Evolutionary conservation across 2,113 vertebrate genomes (phyloP), one percentile per base, ranked within the genome.

Genomic region (Porphyrio hochstetteri): DNA sequence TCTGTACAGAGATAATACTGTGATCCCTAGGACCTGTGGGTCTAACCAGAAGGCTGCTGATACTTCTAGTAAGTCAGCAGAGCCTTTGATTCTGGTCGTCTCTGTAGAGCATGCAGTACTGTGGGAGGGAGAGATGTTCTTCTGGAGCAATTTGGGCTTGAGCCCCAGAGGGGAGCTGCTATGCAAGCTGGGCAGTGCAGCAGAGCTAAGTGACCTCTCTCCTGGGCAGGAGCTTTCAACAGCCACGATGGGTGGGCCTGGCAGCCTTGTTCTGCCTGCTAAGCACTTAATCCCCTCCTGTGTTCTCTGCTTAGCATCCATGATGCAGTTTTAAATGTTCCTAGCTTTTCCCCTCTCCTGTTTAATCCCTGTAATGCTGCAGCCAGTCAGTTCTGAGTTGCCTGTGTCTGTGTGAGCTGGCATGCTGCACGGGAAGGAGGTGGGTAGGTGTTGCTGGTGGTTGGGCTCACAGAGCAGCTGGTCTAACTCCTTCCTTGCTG

Each of bases 241-340:
- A 63, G 91, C 77, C 9, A 0, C 31, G 48, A 7, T 35, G 91
- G 91, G 61, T 93, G 81, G 74, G 77, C 78, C 86, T 50, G 82
- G 48, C 70, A 65, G 85, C 42, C 70, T 75, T n/a, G 59, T 35
- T 94, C 76, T 93, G 83, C 35, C 48, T 87, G 91, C 40, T 97
- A 96, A 97, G 89, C 53, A 65, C 84, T 95, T 96, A 97, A 97
- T 97, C 96, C 84, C 81, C 86, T 97, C 86, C 94, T 97, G 91
- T 6, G 44, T 44, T 53, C 65, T 96, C 61, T 92, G 86, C 17
- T 87, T 95, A 93, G 91, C 70, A 50, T 89, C 89, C 48, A 11
- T 50, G 81, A 72, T 95, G 84, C 53, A 48, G 70, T 95, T 95
- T 87, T 44, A 74, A 75, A 52, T 11, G 38, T 92, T 93, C 68